Conservation (phyloP, 2,797 vertebrate genomes). For the Liasis olivaceus region DNA sequence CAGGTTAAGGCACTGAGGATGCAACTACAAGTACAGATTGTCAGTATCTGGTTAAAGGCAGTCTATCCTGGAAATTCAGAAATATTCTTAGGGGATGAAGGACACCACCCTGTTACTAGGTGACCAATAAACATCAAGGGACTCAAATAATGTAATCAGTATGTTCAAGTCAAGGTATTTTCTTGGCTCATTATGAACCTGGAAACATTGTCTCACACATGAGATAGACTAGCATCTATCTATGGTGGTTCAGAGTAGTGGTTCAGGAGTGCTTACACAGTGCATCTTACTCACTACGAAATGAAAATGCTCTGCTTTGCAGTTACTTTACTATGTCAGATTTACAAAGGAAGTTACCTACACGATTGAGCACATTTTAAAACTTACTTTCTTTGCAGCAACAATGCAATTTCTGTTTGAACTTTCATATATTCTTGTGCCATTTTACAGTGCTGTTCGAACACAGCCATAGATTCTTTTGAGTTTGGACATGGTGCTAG, state of each 20-base stretch:
- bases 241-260: background rate
- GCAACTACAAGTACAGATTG: background rate
- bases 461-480: conserved; percentile 99
- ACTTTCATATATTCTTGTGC: conserved; percentile 99
- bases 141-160: background rate
- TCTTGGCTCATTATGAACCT: background rate
- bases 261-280: background rate
- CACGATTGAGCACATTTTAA: conserved; percentile 19
- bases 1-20: background rate
- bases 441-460: conserved; percentile 99
- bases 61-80: background rate
- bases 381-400: conserved; percentile 98
- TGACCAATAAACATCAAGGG: background rate
- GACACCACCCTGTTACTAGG: background rate
- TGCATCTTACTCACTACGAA: background rate
- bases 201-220: background rate
- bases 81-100: background rate
- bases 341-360: background rate
- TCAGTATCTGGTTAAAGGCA: background rate
- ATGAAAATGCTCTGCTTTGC: background rate
- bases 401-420: conserved; percentile 96
- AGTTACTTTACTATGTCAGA: background rate
- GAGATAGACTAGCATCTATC: background rate
- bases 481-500: conserved; percentile 98
- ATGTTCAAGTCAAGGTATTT: background rate